A percentile compares a stretch with the other conserved stretches of the same genome.
Evolutionary conservation across 2,888 invertebrate species (phyloP).

Genomic region (Leptopilina myrica): DNA sequence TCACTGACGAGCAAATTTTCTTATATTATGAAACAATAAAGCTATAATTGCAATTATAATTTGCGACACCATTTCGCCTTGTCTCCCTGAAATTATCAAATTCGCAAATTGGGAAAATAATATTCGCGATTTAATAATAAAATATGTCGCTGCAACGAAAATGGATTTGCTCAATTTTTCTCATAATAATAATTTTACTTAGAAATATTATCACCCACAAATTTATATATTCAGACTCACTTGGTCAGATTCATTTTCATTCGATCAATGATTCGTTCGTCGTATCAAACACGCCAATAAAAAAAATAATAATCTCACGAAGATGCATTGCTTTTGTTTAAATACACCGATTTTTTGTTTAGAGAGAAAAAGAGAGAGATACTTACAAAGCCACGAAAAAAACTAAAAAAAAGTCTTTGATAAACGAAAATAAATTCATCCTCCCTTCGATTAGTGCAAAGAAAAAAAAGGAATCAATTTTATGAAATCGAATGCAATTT

Average conservation of each 20-base stretch:
- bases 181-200: neutral
- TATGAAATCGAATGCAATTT: conserved; percentile 33
- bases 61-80: conserved; percentile 32
- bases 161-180: conserved; percentile 25
- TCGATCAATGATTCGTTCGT: conserved; percentile 1
- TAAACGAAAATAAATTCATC: conserved; percentile 43
- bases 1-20: too few relatives aligned
- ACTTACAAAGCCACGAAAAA: conserved; percentile 32
- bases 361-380: conserved; percentile 37
- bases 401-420: conserved; percentile 47
- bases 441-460: conserved; percentile 18
- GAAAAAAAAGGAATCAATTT: conserved; percentile 42
- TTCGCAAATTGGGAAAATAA: neutral
- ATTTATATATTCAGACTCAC: conserved; percentile 21
- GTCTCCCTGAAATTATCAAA: conserved; percentile 12
- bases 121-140: too few relatives aligned
- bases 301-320: neutral
- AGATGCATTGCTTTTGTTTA: conserved; percentile 48
- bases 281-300: conserved; percentile 20
- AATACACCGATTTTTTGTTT: conserved; percentile 38
- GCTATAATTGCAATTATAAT: neutral
- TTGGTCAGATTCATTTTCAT: conserved; percentile 7
- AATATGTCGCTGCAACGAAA: neutral
- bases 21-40: too few relatives aligned
- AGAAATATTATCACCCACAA: conserved; percentile 1